Evolutionary conservation across 2,888 invertebrate genomes (phyloP).

Genomic region (Epistrophe grossulariae): DNA sequence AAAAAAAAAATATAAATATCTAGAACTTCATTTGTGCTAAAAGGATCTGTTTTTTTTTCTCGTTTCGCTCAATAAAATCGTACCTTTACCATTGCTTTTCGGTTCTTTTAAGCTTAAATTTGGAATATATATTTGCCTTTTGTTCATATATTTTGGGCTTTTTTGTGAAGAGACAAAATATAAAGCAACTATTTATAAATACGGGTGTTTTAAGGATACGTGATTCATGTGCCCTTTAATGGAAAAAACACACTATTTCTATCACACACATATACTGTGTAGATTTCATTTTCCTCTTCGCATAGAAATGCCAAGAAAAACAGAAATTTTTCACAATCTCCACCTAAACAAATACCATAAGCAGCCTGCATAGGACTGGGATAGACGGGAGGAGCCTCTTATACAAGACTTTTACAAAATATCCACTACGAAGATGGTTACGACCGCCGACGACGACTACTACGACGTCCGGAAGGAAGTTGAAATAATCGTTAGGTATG

Average conservation of each 20-base stretch:
- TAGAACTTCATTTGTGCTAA: conserved; percentile 51
- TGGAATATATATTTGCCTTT: conserved; percentile 8
- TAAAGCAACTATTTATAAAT: conserved; percentile 56
- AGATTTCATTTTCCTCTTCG: not conserved
- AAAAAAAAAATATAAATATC: conserved; percentile 1
- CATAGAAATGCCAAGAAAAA: conserved; percentile 9
- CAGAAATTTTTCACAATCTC: conserved; percentile 36
- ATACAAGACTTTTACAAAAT: not conserved
- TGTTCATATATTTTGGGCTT: not conserved
- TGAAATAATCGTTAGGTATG: conserved; percentile 26
- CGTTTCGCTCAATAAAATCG: not conserved
- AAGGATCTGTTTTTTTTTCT: conserved; percentile 45
- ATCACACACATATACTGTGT: conserved; percentile 16
- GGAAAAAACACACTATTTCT: conserved; percentile 14
- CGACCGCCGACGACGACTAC: not conserved
- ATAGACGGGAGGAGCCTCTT: conserved; percentile 19
- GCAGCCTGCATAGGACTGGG: not conserved
- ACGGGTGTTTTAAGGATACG: conserved; percentile 57
- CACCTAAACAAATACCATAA: conserved; percentile 11
- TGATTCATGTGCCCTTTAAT: conserved; percentile 58
- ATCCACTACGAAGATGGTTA: not conserved
- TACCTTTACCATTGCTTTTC: not conserved
- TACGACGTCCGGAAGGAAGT: conserved; percentile 54
- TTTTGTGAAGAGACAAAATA: conserved; percentile 25
- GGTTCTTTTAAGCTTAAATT: conserved; percentile 31